These are phyloP conservation scores for Eupeodes luniger DNA, from an alignment of 2,888 invertebrate species.

Conservation along the genomic window DNA sequence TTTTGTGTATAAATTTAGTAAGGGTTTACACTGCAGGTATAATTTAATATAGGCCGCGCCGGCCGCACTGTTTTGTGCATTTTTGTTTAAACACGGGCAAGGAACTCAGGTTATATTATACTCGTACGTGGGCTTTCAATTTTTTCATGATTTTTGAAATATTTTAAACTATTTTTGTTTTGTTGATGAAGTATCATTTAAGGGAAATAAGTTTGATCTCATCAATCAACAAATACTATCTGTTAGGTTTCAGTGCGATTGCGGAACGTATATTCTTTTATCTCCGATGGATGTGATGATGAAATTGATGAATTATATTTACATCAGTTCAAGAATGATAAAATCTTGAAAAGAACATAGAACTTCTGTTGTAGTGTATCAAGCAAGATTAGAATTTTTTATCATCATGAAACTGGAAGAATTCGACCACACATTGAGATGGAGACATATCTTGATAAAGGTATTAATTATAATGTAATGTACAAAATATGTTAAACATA, in stretches of 20 bases:
- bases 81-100: slow-evolving; percentile 31
- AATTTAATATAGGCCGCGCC: too few relatives aligned
- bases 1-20: neutral
- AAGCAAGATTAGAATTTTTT: too few relatives aligned
- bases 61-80: slow-evolving; percentile 35
- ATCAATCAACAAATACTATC: slow-evolving; percentile 55
- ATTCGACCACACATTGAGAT: too few relatives aligned
- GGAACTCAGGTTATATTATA: neutral
- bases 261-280: slow-evolving; percentile 36
- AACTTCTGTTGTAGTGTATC: too few relatives aligned
- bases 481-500: too few relatives aligned
- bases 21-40: slow-evolving; percentile 49
- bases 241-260: slow-evolving; percentile 14
- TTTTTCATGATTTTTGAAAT: too few relatives aligned
- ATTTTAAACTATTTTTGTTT: slow-evolving; percentile 14
- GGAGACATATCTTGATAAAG: too few relatives aligned
- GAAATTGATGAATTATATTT: slow-evolving; percentile 4
- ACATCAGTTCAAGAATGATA: too few relatives aligned
- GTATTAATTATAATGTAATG: too few relatives aligned
- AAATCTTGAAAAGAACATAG: too few relatives aligned
- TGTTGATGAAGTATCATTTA: slow-evolving; percentile 31
- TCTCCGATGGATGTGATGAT: slow-evolving; percentile 16
- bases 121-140: neutral
- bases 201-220: slow-evolving; percentile 30
- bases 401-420: too few relatives aligned